phyloP scores from a whole-genome alignment of 2,113 vertebrate genomes.

The Triplophysa dalaica region DNA sequence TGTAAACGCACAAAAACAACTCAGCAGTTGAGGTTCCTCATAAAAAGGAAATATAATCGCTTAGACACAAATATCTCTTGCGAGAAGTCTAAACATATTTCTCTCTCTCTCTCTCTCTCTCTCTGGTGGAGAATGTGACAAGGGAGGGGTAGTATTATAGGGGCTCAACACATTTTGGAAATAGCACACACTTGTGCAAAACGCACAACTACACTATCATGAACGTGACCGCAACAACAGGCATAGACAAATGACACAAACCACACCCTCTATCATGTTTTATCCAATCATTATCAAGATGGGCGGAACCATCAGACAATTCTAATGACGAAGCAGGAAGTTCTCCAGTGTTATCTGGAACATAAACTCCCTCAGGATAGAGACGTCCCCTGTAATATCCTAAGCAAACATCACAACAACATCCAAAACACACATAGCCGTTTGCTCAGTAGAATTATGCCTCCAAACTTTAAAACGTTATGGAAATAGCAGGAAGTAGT shows the following conservation, averaged over 20 bases:
- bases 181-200: slow-evolving; percentile 23
- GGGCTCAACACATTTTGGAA: slow-evolving; percentile 19
- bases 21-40: not conserved
- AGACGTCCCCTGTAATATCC: not conserved
- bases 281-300: slow-evolving; percentile 18
- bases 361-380: not conserved
- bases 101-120: slow-evolving; percentile 6
- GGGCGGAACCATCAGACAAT: not conserved
- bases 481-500: not conserved
- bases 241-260: not conserved
- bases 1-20: not conserved
- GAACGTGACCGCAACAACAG: slow-evolving; percentile 7
- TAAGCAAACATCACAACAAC: slow-evolving; percentile 5
- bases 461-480: not conserved
- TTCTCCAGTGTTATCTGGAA: not conserved
- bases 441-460: not conserved
- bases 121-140: slow-evolving; percentile 8
- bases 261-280: not conserved
- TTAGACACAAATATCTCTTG: slow-evolving; percentile 11
- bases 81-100: slow-evolving; percentile 16
- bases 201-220: not conserved
- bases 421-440: not conserved
- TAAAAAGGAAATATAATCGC: not conserved
- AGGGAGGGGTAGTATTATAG: not conserved
- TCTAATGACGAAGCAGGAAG: slow-evolving; percentile 8